phyloP scores from a whole-genome alignment of 2,113 vertebrate genomes.

The Ariopsis seemanni region DNA sequence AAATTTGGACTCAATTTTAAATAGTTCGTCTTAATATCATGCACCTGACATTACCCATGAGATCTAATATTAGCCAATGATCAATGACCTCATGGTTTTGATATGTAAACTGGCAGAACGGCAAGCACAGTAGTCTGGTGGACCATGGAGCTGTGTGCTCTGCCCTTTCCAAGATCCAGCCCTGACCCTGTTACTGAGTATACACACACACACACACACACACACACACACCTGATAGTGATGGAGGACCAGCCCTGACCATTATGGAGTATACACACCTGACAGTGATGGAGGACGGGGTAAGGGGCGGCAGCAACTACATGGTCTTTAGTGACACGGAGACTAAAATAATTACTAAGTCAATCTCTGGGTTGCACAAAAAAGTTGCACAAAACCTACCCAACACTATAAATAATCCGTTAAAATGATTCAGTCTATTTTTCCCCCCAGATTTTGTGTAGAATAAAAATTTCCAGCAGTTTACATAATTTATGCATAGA shows the following conservation, averaged over 20 bases:
- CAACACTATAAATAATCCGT: too few species aligned
- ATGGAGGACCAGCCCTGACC: background rate
- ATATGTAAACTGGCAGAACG: background rate
- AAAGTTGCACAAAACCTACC: too few species aligned
- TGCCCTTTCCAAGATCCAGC: background rate
- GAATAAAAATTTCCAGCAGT: background rate
- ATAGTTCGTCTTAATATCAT: background rate
- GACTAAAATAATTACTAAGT: background rate
- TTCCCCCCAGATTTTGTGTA: too few species aligned
- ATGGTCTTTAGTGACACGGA: background rate
- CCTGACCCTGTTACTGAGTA: background rate
- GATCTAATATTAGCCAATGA: background rate
- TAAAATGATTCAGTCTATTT: too few species aligned
- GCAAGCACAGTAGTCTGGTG: background rate
- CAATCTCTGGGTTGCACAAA: background rate
- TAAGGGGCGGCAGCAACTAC: background rate
- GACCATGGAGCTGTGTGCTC: background rate
- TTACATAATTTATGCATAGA: background rate
- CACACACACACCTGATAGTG: background rate
- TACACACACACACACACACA: background rate
- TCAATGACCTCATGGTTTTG: background rate
- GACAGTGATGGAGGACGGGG: background rate
- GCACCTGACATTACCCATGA: background rate
- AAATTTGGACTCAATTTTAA: background rate
- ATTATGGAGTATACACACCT: background rate